Percentiles rank a stretch among this genome's conserved stretches.
Conservation (phyloP, 2,888 invertebrate species). For the Brenthis ino region DNA sequence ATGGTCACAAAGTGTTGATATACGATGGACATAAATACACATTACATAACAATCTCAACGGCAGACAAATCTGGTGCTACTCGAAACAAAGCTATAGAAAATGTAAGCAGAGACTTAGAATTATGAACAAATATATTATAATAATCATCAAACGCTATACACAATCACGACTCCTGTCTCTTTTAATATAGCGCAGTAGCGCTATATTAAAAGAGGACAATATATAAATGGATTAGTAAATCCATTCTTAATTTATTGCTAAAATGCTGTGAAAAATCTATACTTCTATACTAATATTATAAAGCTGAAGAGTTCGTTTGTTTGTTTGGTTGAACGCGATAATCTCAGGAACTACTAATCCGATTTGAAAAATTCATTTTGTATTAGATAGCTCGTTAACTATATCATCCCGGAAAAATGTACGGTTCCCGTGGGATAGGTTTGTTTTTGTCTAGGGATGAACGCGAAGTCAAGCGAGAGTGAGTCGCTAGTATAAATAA, state of each 20-base stretch:
- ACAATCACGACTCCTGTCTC: conserved; percentile 6
- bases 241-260: too few species aligned
- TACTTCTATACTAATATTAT: too few species aligned
- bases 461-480: not conserved
- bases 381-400: too few species aligned
- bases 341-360: too few species aligned
- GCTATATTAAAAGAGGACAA: too few species aligned
- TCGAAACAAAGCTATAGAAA: conserved; percentile 34
- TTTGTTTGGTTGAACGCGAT: too few species aligned
- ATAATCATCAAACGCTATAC: not conserved
- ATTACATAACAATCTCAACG: conserved; percentile 13
- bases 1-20: conserved; percentile 30
- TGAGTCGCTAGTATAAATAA: not conserved
- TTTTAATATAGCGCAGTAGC: not conserved
- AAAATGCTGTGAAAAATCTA: not conserved
- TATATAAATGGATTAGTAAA: too few species aligned
- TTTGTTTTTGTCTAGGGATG: too few species aligned
- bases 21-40: conserved; percentile 29
- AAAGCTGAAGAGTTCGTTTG: too few species aligned
- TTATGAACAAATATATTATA: not conserved
- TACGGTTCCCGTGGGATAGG: too few species aligned
- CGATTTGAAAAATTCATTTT: too few species aligned
- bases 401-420: too few species aligned
- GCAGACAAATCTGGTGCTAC: conserved; percentile 39
- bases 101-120: conserved; percentile 23